These are phyloP conservation scores for Galerucella calmariensis DNA, from an alignment of 2,888 invertebrate genomes.

Conservation along the genomic window DNA sequence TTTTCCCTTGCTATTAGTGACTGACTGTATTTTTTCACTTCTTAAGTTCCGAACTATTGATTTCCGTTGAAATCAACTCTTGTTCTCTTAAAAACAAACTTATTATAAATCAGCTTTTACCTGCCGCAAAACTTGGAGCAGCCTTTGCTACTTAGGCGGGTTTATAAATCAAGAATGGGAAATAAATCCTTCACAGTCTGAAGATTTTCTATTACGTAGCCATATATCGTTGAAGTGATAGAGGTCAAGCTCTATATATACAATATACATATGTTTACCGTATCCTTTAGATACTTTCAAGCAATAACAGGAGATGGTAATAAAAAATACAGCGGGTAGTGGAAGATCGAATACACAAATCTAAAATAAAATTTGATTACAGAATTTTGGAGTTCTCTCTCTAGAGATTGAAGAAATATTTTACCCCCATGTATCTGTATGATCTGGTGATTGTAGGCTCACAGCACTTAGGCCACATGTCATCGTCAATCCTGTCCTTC, in stretches of 20 bases:
- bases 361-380: too few relatives aligned
- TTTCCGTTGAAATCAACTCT: neutral
- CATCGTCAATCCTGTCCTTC: too few relatives aligned
- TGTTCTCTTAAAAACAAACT: conserved; percentile 10
- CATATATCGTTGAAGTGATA: neutral
- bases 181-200: conserved; percentile 9
- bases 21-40: neutral
- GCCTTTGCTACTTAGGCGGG: neutral
- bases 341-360: too few relatives aligned
- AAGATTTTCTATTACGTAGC: conserved; percentile 5
- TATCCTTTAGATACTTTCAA: neutral
- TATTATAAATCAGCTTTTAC: conserved; percentile 10
- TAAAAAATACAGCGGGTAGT: too few relatives aligned
- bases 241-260: neutral
- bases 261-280: neutral
- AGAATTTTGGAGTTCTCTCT: too few relatives aligned
- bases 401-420: too few relatives aligned
- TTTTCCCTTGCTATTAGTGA: neutral
- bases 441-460: too few relatives aligned
- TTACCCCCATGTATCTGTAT: too few relatives aligned
- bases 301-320: too few relatives aligned
- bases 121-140: conserved; percentile 8
- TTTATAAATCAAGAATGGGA: conserved; percentile 9
- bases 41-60: neutral
- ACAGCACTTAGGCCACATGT: too few relatives aligned